Conservation (phyloP, 2,113 vertebrate species). For the Accipiter cooperii region DNA sequence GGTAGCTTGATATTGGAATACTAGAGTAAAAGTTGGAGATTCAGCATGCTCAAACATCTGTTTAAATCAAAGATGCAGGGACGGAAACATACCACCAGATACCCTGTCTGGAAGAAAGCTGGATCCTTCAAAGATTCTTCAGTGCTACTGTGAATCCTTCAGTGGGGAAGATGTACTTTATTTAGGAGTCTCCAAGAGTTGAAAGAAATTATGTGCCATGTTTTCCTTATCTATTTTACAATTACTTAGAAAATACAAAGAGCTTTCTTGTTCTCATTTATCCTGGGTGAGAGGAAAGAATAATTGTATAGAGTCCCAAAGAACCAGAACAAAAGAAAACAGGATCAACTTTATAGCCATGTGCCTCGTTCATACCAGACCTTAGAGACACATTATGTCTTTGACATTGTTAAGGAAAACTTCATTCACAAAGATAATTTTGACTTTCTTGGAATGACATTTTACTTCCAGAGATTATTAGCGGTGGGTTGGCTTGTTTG, state of each 20-base stretch:
- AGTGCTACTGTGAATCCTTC: neutral
- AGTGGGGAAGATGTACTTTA: neutral
- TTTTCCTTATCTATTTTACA: neutral
- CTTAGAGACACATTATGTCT: neutral
- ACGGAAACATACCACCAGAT: neutral
- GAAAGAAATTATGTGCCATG: neutral
- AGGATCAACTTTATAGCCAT: neutral
- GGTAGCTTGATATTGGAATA: neutral
- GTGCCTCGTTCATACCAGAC: neutral
- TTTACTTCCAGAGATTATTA: slow-evolving; percentile 6
- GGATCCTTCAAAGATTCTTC: neutral
- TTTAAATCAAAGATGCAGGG: neutral
- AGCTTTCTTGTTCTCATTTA: neutral
- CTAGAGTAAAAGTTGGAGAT: neutral
- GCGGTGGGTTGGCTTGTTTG: neutral
- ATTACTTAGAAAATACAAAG: neutral
- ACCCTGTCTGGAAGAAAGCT: neutral
- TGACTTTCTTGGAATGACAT: neutral
- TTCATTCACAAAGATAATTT: neutral
- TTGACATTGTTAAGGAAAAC: neutral
- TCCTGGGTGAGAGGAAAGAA: neutral
- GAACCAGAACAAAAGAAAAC: neutral
- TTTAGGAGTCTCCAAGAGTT: neutral
- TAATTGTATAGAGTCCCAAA: neutral
- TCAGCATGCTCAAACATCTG: neutral